phyloP scores from a whole-genome alignment of 2,113 vertebrate genomes.

The Callospermophilus lateralis region DNA sequence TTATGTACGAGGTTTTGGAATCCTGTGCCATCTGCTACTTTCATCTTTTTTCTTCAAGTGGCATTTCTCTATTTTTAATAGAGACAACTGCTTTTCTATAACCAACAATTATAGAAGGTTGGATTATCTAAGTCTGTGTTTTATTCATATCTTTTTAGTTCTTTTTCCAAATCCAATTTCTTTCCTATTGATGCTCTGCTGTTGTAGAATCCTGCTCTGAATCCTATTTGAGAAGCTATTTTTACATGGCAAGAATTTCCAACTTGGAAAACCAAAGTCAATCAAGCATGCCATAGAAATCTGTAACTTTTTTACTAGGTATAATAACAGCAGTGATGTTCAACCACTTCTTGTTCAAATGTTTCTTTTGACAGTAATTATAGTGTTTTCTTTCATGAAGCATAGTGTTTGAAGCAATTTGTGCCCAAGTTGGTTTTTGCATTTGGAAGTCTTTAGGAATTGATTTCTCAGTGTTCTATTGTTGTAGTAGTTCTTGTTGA shows the following conservation, averaged over 20 bases:
- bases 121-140: slow-evolving; percentile 52
- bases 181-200: neutral
- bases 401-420: slow-evolving; percentile 52
- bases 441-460: slow-evolving; percentile 60
- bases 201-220: neutral
- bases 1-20: neutral
- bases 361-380: slow-evolving; percentile 76
- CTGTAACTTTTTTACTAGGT: slow-evolving; percentile 50
- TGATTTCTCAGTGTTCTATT: slow-evolving; percentile 1
- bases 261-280: slow-evolving; percentile 56
- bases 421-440: slow-evolving; percentile 40
- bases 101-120: slow-evolving; percentile 7
- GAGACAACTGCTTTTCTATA: slow-evolving; percentile 54
- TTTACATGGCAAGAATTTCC: slow-evolving; percentile 41
- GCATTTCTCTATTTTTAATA: slow-evolving; percentile 43
- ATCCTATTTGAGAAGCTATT: slow-evolving; percentile 43
- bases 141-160: slow-evolving; percentile 43
- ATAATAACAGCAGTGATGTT: slow-evolving; percentile 56
- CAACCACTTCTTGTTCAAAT: slow-evolving; percentile 52
- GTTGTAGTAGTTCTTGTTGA: neutral
- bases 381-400: slow-evolving; percentile 50
- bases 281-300: slow-evolving; percentile 50
- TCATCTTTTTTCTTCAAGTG: slow-evolving; percentile 52
- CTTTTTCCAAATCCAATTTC: slow-evolving; percentile 53
- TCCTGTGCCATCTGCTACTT: slow-evolving; percentile 34